Evolutionary conservation across 2,797 vertebrate species (phyloP).

Genomic region (Crax fasciolata): DNA sequence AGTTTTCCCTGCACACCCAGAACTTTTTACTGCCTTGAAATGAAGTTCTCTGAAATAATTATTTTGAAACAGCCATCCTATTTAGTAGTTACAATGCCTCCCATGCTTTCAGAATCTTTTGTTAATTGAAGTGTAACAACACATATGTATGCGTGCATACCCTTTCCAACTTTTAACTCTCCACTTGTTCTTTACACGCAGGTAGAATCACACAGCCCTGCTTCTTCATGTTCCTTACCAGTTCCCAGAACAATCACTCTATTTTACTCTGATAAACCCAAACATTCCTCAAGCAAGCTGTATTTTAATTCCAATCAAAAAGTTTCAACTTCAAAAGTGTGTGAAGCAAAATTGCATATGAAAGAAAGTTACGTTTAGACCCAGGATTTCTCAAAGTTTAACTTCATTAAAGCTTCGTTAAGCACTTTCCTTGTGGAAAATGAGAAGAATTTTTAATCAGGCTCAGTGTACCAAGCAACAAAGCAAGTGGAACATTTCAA

Average conservation of each 20-base stretch:
- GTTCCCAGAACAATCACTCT: not conserved
- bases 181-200: rapidly evolving
- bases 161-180: not conserved
- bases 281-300: not conserved
- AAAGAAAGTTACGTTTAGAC: not conserved
- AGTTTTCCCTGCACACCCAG: conserved; percentile 27
- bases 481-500: not conserved
- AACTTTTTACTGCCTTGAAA: not conserved
- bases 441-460: not conserved
- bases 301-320: not conserved
- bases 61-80: not conserved
- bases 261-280: not conserved
- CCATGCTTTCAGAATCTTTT: not conserved
- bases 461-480: not conserved
- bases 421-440: not conserved
- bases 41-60: not conserved
- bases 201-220: not conserved
- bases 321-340: not conserved
- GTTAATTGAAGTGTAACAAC: not conserved
- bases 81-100: not conserved
- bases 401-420: not conserved
- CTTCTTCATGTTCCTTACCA: not conserved
- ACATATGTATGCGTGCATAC: not conserved
- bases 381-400: not conserved
- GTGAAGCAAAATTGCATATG: not conserved